phyloP scores from a whole-genome alignment of 2,113 vertebrate species.

The Macrotis lagotis region DNA sequence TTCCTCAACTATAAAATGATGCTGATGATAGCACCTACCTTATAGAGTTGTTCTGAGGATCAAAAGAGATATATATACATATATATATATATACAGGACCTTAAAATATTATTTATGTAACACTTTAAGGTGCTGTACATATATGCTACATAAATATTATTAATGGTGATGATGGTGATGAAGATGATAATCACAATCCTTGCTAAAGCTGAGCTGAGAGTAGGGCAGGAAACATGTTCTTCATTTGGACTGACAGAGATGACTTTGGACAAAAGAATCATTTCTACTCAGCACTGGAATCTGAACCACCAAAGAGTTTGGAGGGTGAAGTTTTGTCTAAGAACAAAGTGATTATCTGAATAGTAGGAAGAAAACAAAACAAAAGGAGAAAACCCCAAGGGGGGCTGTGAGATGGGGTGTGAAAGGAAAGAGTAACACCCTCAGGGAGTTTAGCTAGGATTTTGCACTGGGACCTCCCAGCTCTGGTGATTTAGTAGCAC shows the following conservation, averaged over 20 bases:
- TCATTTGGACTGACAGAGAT: not conserved
- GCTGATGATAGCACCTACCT: not conserved
- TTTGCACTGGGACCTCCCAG: slow-evolving; percentile 41
- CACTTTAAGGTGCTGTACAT: too few species aligned
- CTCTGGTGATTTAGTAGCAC: not conserved
- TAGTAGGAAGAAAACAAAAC: slow-evolving; percentile 18
- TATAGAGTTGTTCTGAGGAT: slow-evolving; percentile 6
- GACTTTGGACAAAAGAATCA: not conserved
- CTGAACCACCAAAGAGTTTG: not conserved
- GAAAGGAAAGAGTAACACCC: slow-evolving; percentile 45
- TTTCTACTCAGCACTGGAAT: not conserved
- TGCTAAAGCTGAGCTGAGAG: not conserved
- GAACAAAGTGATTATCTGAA: slow-evolving; percentile 26
- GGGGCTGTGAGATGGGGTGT: slow-evolving; percentile 30
- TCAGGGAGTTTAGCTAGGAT: not conserved
- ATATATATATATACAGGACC: not conserved
- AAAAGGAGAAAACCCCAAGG: too few species aligned
- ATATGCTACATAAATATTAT: not conserved
- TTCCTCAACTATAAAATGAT: slow-evolving; percentile 44
- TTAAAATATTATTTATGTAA: slow-evolving; percentile 2
- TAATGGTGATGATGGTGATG: too few species aligned
- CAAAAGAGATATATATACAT: slow-evolving; percentile 20
- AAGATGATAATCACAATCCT: not conserved
- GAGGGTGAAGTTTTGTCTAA: not conserved
- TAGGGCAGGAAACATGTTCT: not conserved